These are phyloP conservation scores for Brachyhypopomus occidentalis DNA, from an alignment of 2,113 vertebrate species.

Conservation along the genomic window DNA sequence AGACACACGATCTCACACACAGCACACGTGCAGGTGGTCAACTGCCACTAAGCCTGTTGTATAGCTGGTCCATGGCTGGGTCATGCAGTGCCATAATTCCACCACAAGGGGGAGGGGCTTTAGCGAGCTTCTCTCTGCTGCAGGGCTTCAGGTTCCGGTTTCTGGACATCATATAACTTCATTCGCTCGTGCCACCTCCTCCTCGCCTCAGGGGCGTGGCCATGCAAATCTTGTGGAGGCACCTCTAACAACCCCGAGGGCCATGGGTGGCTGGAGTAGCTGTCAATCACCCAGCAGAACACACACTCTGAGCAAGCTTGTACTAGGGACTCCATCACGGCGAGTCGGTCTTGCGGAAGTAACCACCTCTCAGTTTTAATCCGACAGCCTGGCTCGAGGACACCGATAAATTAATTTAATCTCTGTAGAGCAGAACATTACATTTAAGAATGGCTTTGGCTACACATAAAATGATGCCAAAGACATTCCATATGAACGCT, in stretches of 20 bases:
- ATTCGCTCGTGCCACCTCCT: background rate
- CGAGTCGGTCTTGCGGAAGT: background rate
- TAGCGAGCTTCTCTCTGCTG: background rate
- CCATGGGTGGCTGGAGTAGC: background rate
- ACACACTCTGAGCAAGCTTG: conserved; percentile 15
- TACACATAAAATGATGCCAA: background rate
- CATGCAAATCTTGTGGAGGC: background rate
- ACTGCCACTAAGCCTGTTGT: no score
- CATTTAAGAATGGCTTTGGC: background rate
- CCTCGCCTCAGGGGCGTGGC: background rate
- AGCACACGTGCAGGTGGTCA: no score
- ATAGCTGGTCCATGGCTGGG: background rate
- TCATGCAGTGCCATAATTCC: background rate
- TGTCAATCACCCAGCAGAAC: conserved; percentile 21
- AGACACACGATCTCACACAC: no score
- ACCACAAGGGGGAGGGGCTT: background rate
- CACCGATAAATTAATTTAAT: background rate
- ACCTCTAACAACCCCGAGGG: no score
- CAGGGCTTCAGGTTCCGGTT: background rate
- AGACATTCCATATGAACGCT: background rate
- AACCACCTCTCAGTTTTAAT: background rate
- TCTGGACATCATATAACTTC: background rate
- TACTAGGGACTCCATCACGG: background rate
- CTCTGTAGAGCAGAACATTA: background rate
- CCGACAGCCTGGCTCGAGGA: background rate